Evolutionary conservation across 2,888 invertebrate species (phyloP).

Genomic region (Xestia rhomboidea): DNA sequence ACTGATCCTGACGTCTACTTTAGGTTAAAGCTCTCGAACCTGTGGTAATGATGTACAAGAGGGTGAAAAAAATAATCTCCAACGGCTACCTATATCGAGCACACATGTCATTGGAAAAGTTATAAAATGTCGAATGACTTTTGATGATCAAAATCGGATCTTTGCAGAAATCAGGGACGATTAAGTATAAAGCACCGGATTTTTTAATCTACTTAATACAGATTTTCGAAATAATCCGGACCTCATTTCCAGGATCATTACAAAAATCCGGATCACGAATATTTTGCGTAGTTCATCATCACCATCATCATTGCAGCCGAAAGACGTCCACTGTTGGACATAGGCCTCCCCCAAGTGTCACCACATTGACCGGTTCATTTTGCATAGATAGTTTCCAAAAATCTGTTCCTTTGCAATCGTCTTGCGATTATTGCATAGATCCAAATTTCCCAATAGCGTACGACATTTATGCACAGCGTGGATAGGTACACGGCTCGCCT

Average conservation of each 20-base stretch:
- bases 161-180: not conserved
- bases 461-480: not conserved
- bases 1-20: slow-evolving; percentile 12
- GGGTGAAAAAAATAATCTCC: not conserved
- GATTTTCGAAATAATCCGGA: not conserved
- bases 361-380: not conserved
- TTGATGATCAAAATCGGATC: not conserved
- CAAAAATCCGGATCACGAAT: not conserved
- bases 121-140: not conserved
- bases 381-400: not conserved
- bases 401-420: not conserved
- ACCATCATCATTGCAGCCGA: too few relatives aligned
- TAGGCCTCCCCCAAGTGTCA: too few relatives aligned
- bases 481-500: not conserved
- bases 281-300: not conserved
- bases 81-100: not conserved
- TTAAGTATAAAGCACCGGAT: not conserved
- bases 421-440: not conserved
- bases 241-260: not conserved
- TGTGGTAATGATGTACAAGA: not conserved
- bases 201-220: not conserved
- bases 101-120: not conserved
- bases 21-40: not conserved
- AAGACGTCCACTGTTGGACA: too few relatives aligned
- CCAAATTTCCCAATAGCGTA: not conserved